phyloP scores from a whole-genome alignment of 2,113 vertebrate species.

The Lophura nycthemera region DNA sequence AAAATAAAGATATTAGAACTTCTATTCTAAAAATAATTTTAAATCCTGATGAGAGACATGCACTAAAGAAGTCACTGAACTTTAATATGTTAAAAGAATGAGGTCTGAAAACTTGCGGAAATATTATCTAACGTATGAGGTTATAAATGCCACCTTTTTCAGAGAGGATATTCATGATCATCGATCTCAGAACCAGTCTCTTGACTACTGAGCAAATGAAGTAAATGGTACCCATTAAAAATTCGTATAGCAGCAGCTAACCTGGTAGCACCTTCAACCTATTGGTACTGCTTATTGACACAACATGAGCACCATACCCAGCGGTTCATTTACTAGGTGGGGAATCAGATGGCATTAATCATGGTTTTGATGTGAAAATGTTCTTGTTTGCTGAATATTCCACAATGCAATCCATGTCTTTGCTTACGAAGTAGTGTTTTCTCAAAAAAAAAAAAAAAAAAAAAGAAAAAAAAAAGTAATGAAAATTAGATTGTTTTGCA shows the following conservation, averaged over 20 bases:
- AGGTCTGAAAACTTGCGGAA: not conserved
- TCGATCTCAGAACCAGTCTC: slow-evolving; percentile 76
- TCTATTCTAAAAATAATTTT: not conserved
- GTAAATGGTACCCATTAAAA: slow-evolving; percentile 60
- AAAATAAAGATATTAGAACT: not conserved
- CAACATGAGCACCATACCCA: slow-evolving; percentile 78
- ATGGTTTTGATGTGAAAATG: not conserved
- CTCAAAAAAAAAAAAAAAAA: not conserved
- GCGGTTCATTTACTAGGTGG: slow-evolving; percentile 82
- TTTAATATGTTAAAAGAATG: not conserved
- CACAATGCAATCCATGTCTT: not conserved
- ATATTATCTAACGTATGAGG: not conserved
- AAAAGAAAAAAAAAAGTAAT: not conserved
- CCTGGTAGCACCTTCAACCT: slow-evolving; percentile 88
- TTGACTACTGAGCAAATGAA: slow-evolving; percentile 77
- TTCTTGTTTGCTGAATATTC: not conserved
- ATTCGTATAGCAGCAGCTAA: slow-evolving; percentile 84
- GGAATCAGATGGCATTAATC: slow-evolving; percentile 79
- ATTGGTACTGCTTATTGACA: slow-evolving; percentile 84
- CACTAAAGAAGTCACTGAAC: not conserved
- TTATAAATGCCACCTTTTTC: not conserved
- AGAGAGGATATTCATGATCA: slow-evolving; percentile 27
- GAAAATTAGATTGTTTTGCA: not conserved
- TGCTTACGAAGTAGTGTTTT: not conserved
- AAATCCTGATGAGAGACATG: not conserved